Base-by-base conservation (phyloP, 2,888 invertebrate species). In the Ormyrus thymus region DNA sequence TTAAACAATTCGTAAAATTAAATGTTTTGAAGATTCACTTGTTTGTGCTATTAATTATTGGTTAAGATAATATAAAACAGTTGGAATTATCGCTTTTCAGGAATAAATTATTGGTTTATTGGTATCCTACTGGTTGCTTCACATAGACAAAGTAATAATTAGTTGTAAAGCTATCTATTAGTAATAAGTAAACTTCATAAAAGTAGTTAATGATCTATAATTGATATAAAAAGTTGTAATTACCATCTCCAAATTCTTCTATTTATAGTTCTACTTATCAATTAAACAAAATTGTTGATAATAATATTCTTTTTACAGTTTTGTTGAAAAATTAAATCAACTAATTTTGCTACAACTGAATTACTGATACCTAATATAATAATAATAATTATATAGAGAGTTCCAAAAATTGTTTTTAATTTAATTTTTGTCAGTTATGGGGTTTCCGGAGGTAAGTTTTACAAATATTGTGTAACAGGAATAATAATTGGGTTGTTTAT, bases 361-460 rank as follows among this genome's bases (percentile, higher is more conserved):
- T 50, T 46, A 56, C 10, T 11, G 6, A 51, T 55, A 10, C n/a
- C 55, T 13, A n/a, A 55, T 55, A 11, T 7, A 58, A 65, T 13
- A n/a, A 66, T 53, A 29, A n/a, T 13, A 9, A 7, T 43, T 5
- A 45, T 55, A 55, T 70, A 65, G 15, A 65, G 9, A 10, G 13
- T 64, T 51, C 50, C 29, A 56, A 29, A 58, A 70, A 10, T 56
- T 10, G 10, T 13, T 58, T 7, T 11, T 46, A 56, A 65, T 10
- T 50, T 59, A 65, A 51, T 69, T 61, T 62, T 65, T 15, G 3
- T 78, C 76, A 80, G 79, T 81, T 76, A 77, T 75, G 83, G 80
- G 83, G 83, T 83, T 84, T 83, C 83, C 83, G 82, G 82, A 83
- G 83, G 76, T 81, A 69, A 69, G 58, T 29, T 29, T 29, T 29